Conservation (phyloP, 2,113 vertebrate species). For the Polyodon spathula region DNA sequence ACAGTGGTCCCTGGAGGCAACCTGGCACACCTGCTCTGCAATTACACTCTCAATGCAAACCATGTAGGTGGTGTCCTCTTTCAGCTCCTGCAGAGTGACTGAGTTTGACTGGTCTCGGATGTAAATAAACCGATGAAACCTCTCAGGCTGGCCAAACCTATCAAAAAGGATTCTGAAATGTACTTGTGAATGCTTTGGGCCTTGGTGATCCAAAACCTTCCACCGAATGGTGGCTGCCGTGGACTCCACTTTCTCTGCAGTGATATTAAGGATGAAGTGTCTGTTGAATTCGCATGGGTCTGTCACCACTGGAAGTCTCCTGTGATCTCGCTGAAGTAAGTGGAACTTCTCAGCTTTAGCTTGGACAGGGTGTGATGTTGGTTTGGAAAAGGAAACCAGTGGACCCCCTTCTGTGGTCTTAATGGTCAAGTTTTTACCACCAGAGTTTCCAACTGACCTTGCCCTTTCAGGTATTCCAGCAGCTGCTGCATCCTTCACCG, state of each 20-base stretch:
- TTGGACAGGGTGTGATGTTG: constrained; percentile 14
- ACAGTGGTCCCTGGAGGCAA: constrained; percentile 85
- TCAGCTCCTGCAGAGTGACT: constrained; percentile 72
- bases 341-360: constrained; percentile 39
- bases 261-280: constrained; percentile 72
- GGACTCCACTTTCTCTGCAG: constrained; percentile 64
- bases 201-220: constrained; percentile 57
- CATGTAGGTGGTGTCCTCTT: constrained; percentile 73
- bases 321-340: constrained; percentile 28
- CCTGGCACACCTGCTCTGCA: constrained; percentile 68
- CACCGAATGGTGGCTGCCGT: constrained; percentile 68
- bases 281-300: constrained; percentile 87
- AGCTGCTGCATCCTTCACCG: constrained; percentile 11
- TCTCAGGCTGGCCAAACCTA: constrained; percentile 70
- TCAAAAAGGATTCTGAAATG: constrained; percentile 82
- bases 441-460: neutral
- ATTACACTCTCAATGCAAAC: constrained; percentile 81
- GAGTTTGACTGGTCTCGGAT: constrained; percentile 51
- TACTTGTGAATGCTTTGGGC: constrained; percentile 43
- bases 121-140: constrained; percentile 85
- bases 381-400: neutral
- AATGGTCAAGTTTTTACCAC: constrained; percentile 16
- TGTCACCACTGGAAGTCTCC: constrained; percentile 49
- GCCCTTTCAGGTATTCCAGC: constrained; percentile 29
- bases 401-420: constrained; percentile 4